Percentiles rank a stretch among this genome's conserved stretches.
Conservation (phyloP, 1,140 invertebrate genomes). For the Acromyrmex echinatior region DNA sequence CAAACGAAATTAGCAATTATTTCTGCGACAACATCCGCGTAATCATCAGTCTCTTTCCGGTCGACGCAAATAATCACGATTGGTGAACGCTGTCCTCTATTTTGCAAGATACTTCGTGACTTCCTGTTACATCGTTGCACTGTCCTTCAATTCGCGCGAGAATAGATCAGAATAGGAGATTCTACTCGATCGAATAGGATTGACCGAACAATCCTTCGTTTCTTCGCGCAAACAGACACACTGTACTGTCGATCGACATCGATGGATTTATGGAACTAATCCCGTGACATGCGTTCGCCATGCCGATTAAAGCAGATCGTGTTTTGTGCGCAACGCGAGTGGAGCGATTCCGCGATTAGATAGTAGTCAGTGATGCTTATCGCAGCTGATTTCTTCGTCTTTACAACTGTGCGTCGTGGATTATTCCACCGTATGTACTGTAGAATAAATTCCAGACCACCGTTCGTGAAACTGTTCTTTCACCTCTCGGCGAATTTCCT, state of each 20-base stretch:
- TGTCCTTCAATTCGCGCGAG: background rate
- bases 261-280: slow-evolving; percentile 1
- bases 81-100: background rate
- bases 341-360: slow-evolving; percentile 50
- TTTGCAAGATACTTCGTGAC: background rate
- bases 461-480: background rate
- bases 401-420: slow-evolving; percentile 15
- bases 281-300: background rate
- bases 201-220: background rate
- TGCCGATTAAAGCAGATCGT: slow-evolving; percentile 32
- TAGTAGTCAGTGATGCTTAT: slow-evolving; percentile 37
- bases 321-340: slow-evolving; percentile 7
- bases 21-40: background rate
- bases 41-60: slow-evolving; percentile 4
- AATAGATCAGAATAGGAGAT: too few relatives aligned
- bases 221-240: background rate
- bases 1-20: background rate
- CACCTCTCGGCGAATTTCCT: background rate
- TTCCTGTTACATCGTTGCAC: background rate
- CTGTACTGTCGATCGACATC: background rate
- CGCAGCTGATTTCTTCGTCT: slow-evolving; percentile 31
- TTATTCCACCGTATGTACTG: slow-evolving; percentile 33
- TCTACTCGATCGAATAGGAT: background rate
- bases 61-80: background rate
- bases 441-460: background rate